A percentile compares a stretch with the other conserved stretches of the same genome.
Evolutionary conservation across 2,888 invertebrate species (phyloP).

Genomic region (Caenorhabditis sinica): DNA sequence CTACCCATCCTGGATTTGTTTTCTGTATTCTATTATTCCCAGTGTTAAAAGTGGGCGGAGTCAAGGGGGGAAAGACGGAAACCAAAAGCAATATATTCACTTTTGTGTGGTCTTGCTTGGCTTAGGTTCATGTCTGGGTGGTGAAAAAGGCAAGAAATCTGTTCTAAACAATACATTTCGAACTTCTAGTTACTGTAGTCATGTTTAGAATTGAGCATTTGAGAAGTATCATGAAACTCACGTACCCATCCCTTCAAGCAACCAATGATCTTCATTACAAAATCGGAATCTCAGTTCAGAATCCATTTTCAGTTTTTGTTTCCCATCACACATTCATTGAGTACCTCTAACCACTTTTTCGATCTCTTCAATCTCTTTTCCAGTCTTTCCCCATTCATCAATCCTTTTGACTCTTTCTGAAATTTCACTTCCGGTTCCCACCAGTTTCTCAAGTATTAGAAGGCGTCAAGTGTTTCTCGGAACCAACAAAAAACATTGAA

Average conservation of each 20-base stretch:
- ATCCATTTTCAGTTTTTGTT: not conserved
- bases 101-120: not conserved
- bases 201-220: no score
- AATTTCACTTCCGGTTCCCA: not conserved
- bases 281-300: slow-evolving; percentile 2
- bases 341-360: not conserved
- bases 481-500: not conserved
- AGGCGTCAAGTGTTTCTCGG: slow-evolving; percentile 3
- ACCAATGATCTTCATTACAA: not conserved
- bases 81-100: slow-evolving; percentile 45
- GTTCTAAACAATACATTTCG: no score
- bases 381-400: not conserved
- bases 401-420: no score
- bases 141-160: no score
- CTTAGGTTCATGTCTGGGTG: not conserved
- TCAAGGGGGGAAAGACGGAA: not conserved
- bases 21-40: slow-evolving; percentile 17
- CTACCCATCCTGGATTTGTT: not conserved
- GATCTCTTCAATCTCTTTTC: no score
- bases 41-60: slow-evolving; percentile 21
- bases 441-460: not conserved
- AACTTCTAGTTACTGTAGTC: no score
- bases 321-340: slow-evolving; percentile 15
- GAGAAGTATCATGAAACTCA: not conserved
- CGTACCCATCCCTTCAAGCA: not conserved